A percentile compares a stretch with the other conserved stretches of the same genome.
Evolutionary conservation across 2,888 invertebrate genomes (phyloP).

Genomic region (Phymatocera aterrima): DNA sequence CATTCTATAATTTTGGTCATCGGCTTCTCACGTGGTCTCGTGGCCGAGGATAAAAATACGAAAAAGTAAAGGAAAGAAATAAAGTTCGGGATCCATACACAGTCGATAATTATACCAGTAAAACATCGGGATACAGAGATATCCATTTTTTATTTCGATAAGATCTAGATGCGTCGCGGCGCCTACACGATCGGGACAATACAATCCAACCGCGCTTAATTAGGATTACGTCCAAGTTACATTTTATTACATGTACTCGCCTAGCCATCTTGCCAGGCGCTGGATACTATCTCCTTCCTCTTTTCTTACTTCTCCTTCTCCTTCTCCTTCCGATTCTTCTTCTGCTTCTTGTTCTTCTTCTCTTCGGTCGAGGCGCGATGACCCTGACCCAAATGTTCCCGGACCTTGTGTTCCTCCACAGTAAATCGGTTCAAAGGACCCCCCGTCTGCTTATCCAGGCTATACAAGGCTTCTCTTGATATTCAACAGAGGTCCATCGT

Average conservation of each 20-base stretch:
- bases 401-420: background rate
- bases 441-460: slow-evolving; percentile 18
- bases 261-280: slow-evolving; percentile 15
- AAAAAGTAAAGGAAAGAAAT: background rate
- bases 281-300: slow-evolving; percentile 26
- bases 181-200: slow-evolving; percentile 47
- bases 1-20: background rate
- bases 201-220: slow-evolving; percentile 47
- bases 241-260: slow-evolving; percentile 34
- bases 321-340: background rate
- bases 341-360: too few species aligned
- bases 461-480: background rate
- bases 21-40: background rate
- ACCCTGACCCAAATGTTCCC: slow-evolving; percentile 34
- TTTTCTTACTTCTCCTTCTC: too few species aligned
- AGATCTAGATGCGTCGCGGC: slow-evolving; percentile 51
- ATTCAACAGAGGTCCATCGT: background rate
- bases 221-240: slow-evolving; percentile 45
- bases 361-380: background rate
- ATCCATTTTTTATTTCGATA: slow-evolving; percentile 49
- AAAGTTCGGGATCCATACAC: slow-evolving; percentile 4
- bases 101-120: slow-evolving; percentile 37
- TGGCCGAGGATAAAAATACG: background rate
- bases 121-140: slow-evolving; percentile 39
- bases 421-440: slow-evolving; percentile 11